phyloP scores from a whole-genome alignment of 2,888 invertebrate genomes.

The Lasius platythorax region DNA sequence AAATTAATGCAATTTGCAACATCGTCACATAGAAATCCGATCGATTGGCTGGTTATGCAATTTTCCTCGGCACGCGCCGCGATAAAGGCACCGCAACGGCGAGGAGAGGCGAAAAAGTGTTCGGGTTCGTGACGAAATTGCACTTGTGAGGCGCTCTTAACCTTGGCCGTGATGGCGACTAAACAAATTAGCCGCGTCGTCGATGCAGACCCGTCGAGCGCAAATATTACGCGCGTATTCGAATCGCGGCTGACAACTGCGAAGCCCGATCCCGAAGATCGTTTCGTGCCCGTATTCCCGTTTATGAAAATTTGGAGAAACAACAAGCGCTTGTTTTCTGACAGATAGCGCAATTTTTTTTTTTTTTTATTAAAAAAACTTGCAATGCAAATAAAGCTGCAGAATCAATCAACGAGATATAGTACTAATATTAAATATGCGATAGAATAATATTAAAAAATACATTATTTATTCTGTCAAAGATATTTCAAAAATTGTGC shows the following conservation, averaged over 20 bases:
- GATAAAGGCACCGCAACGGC: constrained; percentile 13
- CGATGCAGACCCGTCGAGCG: background rate
- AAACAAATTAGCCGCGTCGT: constrained; percentile 71
- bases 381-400: background rate
- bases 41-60: constrained; percentile 56
- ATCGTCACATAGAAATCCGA: constrained; percentile 43
- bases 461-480: background rate
- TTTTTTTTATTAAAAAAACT: too few species aligned
- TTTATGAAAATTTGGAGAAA: background rate
- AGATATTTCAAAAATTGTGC: background rate
- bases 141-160: constrained; percentile 73
- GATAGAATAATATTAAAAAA: background rate
- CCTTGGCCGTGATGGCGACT: constrained; percentile 75
- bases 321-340: background rate
- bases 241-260: background rate
- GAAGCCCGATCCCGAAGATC: background rate
- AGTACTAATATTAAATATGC: background rate
- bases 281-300: background rate
- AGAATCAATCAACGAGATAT: too few species aligned
- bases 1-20: constrained; percentile 61
- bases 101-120: constrained; percentile 33
- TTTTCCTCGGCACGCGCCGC: constrained; percentile 4
- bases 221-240: background rate
- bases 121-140: constrained; percentile 52
- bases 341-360: background rate